A percentile compares a stretch with the other conserved stretches of the same genome.
Conservation (phyloP, 2,113 vertebrate genomes). For the Glaucomys volans region DNA sequence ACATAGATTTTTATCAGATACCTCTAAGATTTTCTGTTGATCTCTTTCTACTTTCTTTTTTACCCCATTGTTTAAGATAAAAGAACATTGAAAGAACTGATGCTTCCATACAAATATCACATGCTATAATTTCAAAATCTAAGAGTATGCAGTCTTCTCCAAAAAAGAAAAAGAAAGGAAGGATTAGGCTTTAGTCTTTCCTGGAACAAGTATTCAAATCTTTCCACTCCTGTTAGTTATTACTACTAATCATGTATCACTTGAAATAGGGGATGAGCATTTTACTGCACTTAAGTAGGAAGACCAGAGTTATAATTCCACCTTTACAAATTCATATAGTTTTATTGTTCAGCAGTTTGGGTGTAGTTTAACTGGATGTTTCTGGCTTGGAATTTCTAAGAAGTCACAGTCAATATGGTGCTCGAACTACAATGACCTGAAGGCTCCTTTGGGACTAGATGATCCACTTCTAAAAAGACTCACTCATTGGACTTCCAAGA, state of each 20-base stretch:
- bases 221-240: not conserved
- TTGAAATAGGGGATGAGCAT: not conserved
- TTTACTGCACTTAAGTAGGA: not conserved
- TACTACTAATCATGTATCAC: not conserved
- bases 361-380: not conserved
- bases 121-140: not conserved
- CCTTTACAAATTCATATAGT: not conserved
- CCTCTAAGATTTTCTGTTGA: not conserved
- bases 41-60: not conserved
- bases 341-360: not conserved
- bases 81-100: not conserved
- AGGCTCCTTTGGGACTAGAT: not conserved
- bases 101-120: not conserved
- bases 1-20: not conserved
- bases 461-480: not conserved
- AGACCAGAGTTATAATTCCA: not conserved
- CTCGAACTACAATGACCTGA: not conserved
- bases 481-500: not conserved
- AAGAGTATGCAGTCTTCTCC: not conserved
- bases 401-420: not conserved
- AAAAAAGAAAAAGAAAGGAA: not conserved
- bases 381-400: not conserved
- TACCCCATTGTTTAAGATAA: not conserved
- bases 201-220: not conserved
- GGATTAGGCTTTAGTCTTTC: not conserved